Evolutionary conservation across 1,140 invertebrate genomes (phyloP).

Genomic region (Pantala flavescens): DNA sequence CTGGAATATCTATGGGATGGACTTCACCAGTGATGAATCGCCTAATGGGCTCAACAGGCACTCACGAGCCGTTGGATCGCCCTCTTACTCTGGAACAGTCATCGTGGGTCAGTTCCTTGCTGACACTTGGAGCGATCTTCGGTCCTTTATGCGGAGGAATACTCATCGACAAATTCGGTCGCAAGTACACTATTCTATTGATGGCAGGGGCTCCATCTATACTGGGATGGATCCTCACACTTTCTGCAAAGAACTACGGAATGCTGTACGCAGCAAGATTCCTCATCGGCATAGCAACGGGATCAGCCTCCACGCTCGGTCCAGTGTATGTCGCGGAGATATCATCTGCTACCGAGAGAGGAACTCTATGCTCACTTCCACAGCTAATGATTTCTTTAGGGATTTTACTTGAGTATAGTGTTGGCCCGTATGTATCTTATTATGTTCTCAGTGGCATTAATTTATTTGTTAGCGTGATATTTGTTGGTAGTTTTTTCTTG

Average conservation of each 20-base stretch:
- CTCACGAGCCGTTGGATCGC: neutral
- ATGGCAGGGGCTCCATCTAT: slow-evolving; percentile 23
- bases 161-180: slow-evolving; percentile 44
- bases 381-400: slow-evolving; percentile 66
- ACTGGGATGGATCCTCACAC: neutral
- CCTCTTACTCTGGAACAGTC: neutral
- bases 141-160: slow-evolving; percentile 35
- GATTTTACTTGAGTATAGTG: slow-evolving; percentile 54
- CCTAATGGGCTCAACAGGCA: neutral
- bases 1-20: neutral
- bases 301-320: slow-evolving; percentile 51
- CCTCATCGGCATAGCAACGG: slow-evolving; percentile 44
- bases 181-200: slow-evolving; percentile 37
- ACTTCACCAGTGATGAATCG: neutral
- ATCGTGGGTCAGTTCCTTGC: neutral
- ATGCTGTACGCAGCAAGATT: slow-evolving; percentile 42
- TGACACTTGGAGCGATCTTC: neutral
- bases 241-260: neutral
- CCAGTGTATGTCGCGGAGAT: slow-evolving; percentile 77
- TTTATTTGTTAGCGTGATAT: slow-evolving; percentile 19
- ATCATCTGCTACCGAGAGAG: slow-evolving; percentile 63
- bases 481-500: slow-evolving; percentile 27
- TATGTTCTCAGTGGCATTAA: neutral
- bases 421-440: slow-evolving; percentile 35
- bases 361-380: slow-evolving; percentile 64